These are phyloP conservation scores for Cephalopholis sonnerati DNA, from an alignment of 2,113 vertebrate species.

Conservation along the genomic window DNA sequence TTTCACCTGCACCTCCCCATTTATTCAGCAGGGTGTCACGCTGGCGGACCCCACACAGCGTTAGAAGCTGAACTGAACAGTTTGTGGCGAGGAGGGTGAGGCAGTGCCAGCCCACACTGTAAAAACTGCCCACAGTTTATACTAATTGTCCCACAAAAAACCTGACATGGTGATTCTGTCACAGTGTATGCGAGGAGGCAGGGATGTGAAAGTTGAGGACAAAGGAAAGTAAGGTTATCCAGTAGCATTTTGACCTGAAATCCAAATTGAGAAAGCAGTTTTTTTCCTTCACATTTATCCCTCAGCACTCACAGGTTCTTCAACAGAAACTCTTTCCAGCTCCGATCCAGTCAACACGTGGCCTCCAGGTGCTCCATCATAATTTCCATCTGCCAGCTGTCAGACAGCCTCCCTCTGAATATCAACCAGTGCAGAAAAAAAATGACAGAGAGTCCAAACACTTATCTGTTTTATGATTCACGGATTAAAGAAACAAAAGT, in stretches of 20 bases:
- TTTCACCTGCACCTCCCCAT: constrained; percentile 20
- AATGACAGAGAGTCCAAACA: constrained; percentile 42
- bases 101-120: constrained; percentile 51
- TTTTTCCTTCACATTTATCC: background rate
- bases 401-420: constrained; percentile 37
- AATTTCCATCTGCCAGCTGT: constrained; percentile 68
- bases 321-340: background rate
- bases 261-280: constrained; percentile 13
- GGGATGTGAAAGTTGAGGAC: background rate
- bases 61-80: constrained; percentile 42
- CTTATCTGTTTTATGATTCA: constrained; percentile 39
- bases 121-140: constrained; percentile 57
- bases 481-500: background rate
- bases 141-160: constrained; percentile 63
- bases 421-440: constrained; percentile 38
- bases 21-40: constrained; percentile 30
- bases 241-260: background rate
- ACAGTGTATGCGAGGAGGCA: constrained; percentile 1
- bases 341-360: constrained; percentile 2
- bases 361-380: constrained; percentile 53
- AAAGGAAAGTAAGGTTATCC: constrained; percentile 8
- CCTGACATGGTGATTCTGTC: constrained; percentile 63
- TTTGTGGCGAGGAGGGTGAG: constrained; percentile 51
- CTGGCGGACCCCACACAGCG: constrained; percentile 71
- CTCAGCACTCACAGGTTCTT: constrained; percentile 3